A percentile compares a stretch with the other conserved stretches of the same genome.
These are phyloP conservation scores for Microcebus tavaratra DNA, from an alignment of 2,113 vertebrate genomes.

Conservation along the genomic window DNA sequence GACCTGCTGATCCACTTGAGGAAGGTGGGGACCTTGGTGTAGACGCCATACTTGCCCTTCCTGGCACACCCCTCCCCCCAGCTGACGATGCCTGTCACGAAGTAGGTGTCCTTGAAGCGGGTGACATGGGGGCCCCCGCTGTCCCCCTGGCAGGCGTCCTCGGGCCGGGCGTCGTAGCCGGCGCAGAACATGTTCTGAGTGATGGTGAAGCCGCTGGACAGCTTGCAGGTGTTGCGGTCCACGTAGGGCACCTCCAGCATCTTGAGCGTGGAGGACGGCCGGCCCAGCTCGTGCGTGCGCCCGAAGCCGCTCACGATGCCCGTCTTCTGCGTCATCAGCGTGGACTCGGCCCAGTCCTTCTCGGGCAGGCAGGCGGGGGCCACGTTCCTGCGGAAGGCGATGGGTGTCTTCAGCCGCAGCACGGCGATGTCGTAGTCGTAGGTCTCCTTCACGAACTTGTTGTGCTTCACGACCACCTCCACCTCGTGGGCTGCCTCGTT, in stretches of 20 bases:
- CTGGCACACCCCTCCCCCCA: constrained; percentile 97
- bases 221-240: constrained; percentile 87
- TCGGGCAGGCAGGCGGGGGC: constrained; percentile 93
- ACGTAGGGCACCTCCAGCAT: constrained; percentile 90
- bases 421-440: constrained; percentile 94
- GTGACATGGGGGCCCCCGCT: constrained; percentile 97
- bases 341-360: constrained; percentile 90
- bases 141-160: constrained; percentile 96
- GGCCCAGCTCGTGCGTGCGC: constrained; percentile 85
- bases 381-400: constrained; percentile 86
- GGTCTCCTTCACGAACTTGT: constrained; percentile 80
- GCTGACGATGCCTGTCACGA: constrained; percentile 94
- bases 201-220: constrained; percentile 89
- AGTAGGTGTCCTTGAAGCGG: constrained; percentile 87
- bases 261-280: constrained; percentile 85
- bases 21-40: constrained; percentile 94
- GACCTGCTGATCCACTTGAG: constrained; percentile 87
- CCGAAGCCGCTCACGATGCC: constrained; percentile 94
- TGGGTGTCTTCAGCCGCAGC: constrained; percentile 88
- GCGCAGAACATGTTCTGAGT: constrained; percentile 95
- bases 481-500: constrained; percentile 82
- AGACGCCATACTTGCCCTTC: constrained; percentile 93
- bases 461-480: constrained; percentile 85
- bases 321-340: constrained; percentile 87
- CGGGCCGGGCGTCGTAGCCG: constrained; percentile 86